These are phyloP conservation scores for Sinodicranocentrus sp. DNA, from an alignment of 2,888 invertebrate genomes.

Conservation along the genomic window DNA sequence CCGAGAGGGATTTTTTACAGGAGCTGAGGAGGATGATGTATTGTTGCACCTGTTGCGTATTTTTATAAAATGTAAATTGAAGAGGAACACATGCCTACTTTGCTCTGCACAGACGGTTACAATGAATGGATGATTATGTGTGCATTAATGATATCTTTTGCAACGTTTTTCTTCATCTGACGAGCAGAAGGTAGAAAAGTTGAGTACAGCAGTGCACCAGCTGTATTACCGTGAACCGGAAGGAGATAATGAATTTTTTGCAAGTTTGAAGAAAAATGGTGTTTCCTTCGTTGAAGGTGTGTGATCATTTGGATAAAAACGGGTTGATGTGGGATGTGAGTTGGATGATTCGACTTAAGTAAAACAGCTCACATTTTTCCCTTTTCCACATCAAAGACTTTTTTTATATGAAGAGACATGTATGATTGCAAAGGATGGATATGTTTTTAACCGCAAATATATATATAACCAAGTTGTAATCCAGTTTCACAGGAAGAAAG, in stretches of 20 bases:
- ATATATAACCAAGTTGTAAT: conserved; percentile 1
- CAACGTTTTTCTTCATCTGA: not conserved
- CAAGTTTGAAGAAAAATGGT: not conserved
- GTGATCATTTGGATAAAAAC: conserved; percentile 10
- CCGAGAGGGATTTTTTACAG: no score
- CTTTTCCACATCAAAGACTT: no score
- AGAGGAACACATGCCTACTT: not conserved
- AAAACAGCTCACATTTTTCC: no score
- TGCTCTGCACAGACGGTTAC: not conserved
- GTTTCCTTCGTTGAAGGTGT: not conserved
- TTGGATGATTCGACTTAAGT: no score
- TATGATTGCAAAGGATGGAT: no score
- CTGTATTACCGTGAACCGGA: conserved; percentile 41
- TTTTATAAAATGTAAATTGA: not conserved
- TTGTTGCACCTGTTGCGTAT: conserved; percentile 24
- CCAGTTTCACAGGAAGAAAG: conserved; percentile 36
- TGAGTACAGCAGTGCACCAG: not conserved
- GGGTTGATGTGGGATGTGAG: no score
- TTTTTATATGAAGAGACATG: no score
- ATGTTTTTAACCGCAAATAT: no score
- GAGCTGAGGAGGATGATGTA: not conserved
- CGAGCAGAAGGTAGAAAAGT: not conserved
- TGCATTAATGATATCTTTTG: not conserved
- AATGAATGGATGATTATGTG: not conserved
- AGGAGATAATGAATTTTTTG: conserved; percentile 44